A percentile compares a stretch with the other conserved stretches of the same genome.
These are phyloP conservation scores for Neosalanx taihuensis DNA, from an alignment of 2,797 vertebrate species.

Conservation along the genomic window DNA sequence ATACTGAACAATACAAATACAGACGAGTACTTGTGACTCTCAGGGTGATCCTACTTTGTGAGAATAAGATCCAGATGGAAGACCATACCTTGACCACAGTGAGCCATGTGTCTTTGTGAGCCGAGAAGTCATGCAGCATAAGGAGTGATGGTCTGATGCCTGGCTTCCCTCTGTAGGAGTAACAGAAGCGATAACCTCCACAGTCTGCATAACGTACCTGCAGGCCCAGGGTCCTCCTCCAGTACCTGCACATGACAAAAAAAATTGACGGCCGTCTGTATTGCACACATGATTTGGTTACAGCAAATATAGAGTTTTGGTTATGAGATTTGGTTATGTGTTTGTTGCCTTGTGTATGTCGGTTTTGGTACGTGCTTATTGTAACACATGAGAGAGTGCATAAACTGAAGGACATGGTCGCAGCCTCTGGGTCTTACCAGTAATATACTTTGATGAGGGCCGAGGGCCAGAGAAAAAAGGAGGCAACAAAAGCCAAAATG, in stretches of 20 bases:
- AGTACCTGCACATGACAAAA: constrained; percentile 81
- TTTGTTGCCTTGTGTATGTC: neutral
- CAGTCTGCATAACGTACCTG: constrained; percentile 82
- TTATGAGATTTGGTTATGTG: neutral
- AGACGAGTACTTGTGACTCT: neutral
- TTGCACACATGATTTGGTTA: neutral
- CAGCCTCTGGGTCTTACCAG: constrained; percentile 76
- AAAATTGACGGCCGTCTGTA: neutral
- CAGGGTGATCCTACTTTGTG: neutral
- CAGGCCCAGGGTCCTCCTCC: constrained; percentile 91
- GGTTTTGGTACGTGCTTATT: neutral
- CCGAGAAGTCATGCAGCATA: constrained; percentile 94
- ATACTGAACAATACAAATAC: constrained; percentile 72
- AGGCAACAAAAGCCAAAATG: constrained; percentile 90
- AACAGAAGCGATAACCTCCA: constrained; percentile 91
- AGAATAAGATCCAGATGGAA: neutral
- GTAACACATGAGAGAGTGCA: neutral
- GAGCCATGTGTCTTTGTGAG: constrained; percentile 96
- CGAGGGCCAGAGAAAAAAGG: constrained; percentile 91
- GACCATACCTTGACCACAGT: constrained; percentile 85
- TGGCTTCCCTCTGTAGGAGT: constrained; percentile 86
- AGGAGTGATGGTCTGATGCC: constrained; percentile 85
- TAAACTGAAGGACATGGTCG: neutral
- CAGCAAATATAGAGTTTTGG: neutral
- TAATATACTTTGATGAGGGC: constrained; percentile 92